Evolutionary conservation across 2,113 vertebrate genomes (phyloP).

Genomic region (Phalacrocorax aristotelis): DNA sequence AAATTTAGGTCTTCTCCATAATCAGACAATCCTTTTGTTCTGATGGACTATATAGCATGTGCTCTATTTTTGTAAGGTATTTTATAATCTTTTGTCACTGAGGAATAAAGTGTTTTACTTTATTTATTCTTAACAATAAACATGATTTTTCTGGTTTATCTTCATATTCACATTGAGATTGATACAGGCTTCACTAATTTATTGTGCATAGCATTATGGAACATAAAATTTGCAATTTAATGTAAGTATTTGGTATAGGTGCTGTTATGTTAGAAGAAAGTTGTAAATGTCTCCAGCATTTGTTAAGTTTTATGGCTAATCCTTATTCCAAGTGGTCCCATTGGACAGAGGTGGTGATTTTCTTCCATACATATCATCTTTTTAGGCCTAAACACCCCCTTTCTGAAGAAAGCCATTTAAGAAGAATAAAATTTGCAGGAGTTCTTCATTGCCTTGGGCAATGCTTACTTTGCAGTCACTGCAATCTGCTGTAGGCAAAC

Average conservation of each 20-base stretch:
- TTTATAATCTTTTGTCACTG: slow-evolving; percentile 56
- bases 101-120: slow-evolving; percentile 61
- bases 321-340: slow-evolving; percentile 50
- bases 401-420: neutral
- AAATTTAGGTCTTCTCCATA: slow-evolving; percentile 51
- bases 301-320: slow-evolving; percentile 71
- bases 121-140: slow-evolving; percentile 74
- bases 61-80: slow-evolving; percentile 23
- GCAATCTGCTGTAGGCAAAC: neutral
- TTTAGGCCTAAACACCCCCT: neutral
- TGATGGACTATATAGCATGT: neutral
- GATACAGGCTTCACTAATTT: slow-evolving; percentile 68
- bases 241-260: slow-evolving; percentile 64
- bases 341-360: slow-evolving; percentile 34
- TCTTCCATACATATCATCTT: neutral
- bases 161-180: slow-evolving; percentile 65
- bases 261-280: slow-evolving; percentile 58
- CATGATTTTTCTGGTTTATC: slow-evolving; percentile 39
- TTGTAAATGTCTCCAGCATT: slow-evolving; percentile 74
- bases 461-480: neutral
- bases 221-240: slow-evolving; percentile 74
- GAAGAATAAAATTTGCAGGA: slow-evolving; percentile 4
- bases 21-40: slow-evolving; percentile 3
- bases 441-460: neutral
- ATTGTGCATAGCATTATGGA: slow-evolving; percentile 69